Base-by-base conservation (phyloP, 2,888 invertebrate species). In the Ophion ventricosus region DNA sequence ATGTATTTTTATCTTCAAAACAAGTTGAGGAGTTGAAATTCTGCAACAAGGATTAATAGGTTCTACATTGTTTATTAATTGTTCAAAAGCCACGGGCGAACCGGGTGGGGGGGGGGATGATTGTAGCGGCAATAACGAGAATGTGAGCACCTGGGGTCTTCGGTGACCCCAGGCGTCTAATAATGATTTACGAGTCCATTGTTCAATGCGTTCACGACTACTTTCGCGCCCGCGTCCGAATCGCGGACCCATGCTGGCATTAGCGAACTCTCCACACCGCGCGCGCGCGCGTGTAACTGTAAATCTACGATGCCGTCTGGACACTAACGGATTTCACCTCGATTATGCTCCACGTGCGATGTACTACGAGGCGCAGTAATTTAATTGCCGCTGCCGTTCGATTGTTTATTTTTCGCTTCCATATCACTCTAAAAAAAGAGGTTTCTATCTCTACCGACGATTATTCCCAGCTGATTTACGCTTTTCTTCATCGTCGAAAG, bases 311-410 rank as follows among this genome's bases (percentile, higher is more conserved):
- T 49, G 43, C n/a, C 61, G 69, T 78, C 69, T 40, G 63, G 56
- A 61, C 49, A 54, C 64, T 80, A 80, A 80, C 79, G 79, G 79
- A 72, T 80, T 80, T 26, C 17, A 64, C n/a, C 72, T 43, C 72
- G 64, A 64, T 70, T 66, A 66, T 76, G 56, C 23, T 56, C 54
- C 14, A 35, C 35, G 35, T 8, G 26, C 35, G 23, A 23, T 73
- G 14, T 25, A 54, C 54, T 25, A 35, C 8, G 54, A 35, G 40
- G 49, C 61, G 43, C n/a, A n/a, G 43, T 66, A 66, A 66, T 23
- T 43, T 66, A 25, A 43, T 66, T 23, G 29, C 54, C 29, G 56
- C 29, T 57, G 69, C 2, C 70, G n/a, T 26, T 26, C 26, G 10
- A 26, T 43, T 43, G 61, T 26, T 25, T n/a, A 10, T 25, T 26